These are phyloP conservation scores for Paragorgia papillata DNA, from an alignment of 92 coral and sea anemone species.

Conservation along the genomic window DNA sequence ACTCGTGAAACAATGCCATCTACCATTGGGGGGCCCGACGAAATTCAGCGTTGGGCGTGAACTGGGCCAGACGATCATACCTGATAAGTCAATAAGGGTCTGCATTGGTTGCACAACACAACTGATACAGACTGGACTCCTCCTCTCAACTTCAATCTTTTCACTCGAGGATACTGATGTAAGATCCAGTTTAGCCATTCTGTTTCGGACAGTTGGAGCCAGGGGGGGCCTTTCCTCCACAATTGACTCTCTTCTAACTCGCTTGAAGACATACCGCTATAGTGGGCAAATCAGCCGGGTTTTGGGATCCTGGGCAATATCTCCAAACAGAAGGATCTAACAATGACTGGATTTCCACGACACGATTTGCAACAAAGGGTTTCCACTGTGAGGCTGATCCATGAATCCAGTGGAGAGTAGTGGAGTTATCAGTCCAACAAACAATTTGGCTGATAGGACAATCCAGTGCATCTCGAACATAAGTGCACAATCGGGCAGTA, in stretches of 20 bases:
- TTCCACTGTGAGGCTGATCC: conserved; percentile 3
- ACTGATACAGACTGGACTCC: no score
- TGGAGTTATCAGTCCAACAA: conserved; percentile 20
- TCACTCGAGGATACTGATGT: no score
- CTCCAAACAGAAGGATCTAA: not conserved
- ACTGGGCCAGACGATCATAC: no score
- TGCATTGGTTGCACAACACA: no score
- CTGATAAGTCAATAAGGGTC: no score
- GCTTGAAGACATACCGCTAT: not conserved
- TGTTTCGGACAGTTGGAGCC: no score
- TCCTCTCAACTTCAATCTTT: no score
- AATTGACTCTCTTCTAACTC: not conserved
- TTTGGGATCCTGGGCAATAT: not conserved
- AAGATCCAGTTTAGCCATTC: no score
- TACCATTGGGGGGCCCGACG: no score
- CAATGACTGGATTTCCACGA: not conserved
- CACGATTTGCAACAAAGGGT: conserved; percentile 16
- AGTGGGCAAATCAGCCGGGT: conserved; percentile 7
- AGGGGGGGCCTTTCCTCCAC: not conserved
- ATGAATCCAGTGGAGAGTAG: conserved; percentile 1
- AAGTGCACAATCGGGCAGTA: conserved; percentile 29
- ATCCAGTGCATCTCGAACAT: not conserved
- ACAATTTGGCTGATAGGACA: conserved; percentile 7
- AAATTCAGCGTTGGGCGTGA: no score
- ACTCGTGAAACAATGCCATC: no score